Evolutionary conservation across 2,888 invertebrate genomes (phyloP).

Genomic region (Thereva nobilitata): DNA sequence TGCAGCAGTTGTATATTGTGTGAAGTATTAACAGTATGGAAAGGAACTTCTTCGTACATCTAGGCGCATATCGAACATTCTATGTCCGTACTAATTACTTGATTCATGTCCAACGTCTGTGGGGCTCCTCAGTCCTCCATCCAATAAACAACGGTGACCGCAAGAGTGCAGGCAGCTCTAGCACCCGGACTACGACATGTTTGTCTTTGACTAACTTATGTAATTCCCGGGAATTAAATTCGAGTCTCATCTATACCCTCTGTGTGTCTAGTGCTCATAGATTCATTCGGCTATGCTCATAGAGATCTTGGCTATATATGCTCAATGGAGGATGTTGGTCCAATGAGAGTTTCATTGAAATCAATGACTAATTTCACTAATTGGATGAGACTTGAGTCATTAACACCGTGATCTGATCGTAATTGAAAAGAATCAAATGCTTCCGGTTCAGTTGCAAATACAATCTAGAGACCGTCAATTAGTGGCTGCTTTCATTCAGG

Average conservation of each 20-base stretch:
- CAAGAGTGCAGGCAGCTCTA: background rate
- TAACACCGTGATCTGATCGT: constrained; percentile 35
- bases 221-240: constrained; percentile 29
- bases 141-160: background rate
- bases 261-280: constrained; percentile 4
- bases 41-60: too few relatives aligned
- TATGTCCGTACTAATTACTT: constrained; percentile 26
- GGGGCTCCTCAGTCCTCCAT: background rate
- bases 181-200: constrained; percentile 3
- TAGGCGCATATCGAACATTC: background rate
- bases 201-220: constrained; percentile 29
- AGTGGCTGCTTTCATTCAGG: too few relatives aligned
- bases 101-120: constrained; percentile 28
- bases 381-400: constrained; percentile 32
- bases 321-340: constrained; percentile 15
- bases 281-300: constrained; percentile 6
- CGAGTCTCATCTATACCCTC: constrained; percentile 23
- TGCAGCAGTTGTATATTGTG: too few relatives aligned
- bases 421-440: constrained; percentile 34
- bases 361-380: constrained; percentile 36
- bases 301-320: background rate
- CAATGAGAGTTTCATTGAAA: constrained; percentile 35
- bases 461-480: too few relatives aligned
- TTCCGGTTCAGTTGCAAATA: constrained; percentile 16
- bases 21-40: too few relatives aligned